Base-by-base conservation (phyloP, 2,113 vertebrate species). In the Hippocampus mohnikei region DNA sequence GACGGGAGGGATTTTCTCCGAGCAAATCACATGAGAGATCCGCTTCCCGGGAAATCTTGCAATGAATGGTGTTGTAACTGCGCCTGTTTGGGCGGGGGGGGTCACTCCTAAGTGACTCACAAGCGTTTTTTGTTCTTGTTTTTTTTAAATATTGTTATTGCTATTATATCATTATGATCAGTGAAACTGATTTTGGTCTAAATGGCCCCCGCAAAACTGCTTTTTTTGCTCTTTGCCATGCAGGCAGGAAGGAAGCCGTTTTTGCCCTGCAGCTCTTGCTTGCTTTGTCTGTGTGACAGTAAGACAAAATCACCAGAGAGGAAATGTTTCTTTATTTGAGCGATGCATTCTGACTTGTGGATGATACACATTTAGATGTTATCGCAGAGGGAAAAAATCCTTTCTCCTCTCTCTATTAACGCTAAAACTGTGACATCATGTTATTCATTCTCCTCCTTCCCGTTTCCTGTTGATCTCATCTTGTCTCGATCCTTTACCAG, bases 181-280 rank as follows among this genome's bases (percentile, higher is more conserved):
- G 41, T 23, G 1, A 9, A 27, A 27, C 16, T 6, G 27, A 65
- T 65, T 65, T 46, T 46, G 25, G 13, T 65, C 3, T 9, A 16
- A 65, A 46, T 46, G 42, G 7, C 41, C 40, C 15, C 15, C 46
- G 3, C 40, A 65, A 65, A 46, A 42, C 12, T 3, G 13, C 63
- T 23, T 15, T 46, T 27, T 50, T 46, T 46, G 13, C 41, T 42
- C 13, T 8, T 18, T 64, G 40, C 40, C 37, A 41, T 11, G 42
- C 46, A 46, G 41, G 62, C 37, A 41, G 21, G 42, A 65, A 46
- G 41, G 62, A 62, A 23, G 40, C 58, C 33, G 56, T 64, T 64
- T 64, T 15, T 23, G 62, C 41, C 40, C 40, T 44, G 44, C 41
- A 44, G 37, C 20, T 42, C 10, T 16, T 59, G 56, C 11, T 60